These are phyloP conservation scores for Gnatocerus cornutus DNA, from an alignment of 2,888 invertebrate genomes.

Conservation along the genomic window DNA sequence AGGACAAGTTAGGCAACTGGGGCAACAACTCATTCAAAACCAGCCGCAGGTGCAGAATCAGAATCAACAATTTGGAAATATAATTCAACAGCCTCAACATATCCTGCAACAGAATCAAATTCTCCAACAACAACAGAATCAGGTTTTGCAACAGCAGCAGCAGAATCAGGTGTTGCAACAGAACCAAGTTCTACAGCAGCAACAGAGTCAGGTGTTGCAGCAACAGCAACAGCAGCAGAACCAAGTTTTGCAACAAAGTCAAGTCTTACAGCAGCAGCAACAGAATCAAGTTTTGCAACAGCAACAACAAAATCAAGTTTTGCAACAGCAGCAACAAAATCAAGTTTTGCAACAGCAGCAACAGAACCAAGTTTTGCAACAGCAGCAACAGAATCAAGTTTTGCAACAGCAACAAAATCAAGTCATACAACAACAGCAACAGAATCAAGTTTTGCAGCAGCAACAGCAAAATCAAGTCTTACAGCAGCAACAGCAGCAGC, in stretches of 20 bases:
- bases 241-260: conserved; percentile 62
- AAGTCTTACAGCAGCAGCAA: conserved; percentile 59
- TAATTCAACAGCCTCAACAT: conserved; percentile 57
- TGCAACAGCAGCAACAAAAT: too few species aligned
- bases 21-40: conserved; percentile 68
- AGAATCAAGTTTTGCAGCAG: conserved; percentile 69
- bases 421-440: conserved; percentile 70
- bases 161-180: conserved; percentile 58
- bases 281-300: conserved; percentile 58
- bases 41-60: conserved; percentile 56
- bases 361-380: conserved; percentile 63
- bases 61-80: conserved; percentile 70
- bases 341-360: too few species aligned
- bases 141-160: conserved; percentile 59
- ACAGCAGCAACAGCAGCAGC: conserved; percentile 66
- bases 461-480: conserved; percentile 54
- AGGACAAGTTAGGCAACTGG: conserved; percentile 57
- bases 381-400: conserved; percentile 54
- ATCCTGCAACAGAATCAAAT: too few species aligned
- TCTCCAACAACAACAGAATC: conserved; percentile 61
- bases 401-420: conserved; percentile 61
- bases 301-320: too few species aligned
- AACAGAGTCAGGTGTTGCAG: too few species aligned
- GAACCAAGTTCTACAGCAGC: too few species aligned
- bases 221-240: conserved; percentile 61